These are phyloP conservation scores for Pseudanteris insignis DNA, from an alignment of 2,888 invertebrate genomes.

Conservation along the genomic window DNA sequence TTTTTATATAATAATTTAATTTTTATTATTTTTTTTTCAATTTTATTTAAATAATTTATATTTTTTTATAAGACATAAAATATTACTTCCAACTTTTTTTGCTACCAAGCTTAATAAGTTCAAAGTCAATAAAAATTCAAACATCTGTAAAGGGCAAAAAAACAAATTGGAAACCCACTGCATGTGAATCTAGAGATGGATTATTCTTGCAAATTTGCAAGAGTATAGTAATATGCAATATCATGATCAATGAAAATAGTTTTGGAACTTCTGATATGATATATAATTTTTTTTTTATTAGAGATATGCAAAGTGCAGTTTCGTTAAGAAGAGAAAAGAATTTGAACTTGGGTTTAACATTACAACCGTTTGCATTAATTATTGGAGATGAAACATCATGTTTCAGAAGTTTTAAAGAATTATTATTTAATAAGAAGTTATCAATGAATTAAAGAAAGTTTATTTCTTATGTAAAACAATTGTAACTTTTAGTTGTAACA, in stretches of 20 bases:
- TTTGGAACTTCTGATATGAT: too few species aligned
- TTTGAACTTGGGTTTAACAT: conserved; percentile 2
- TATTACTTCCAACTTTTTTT: not conserved
- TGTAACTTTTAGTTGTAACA: too few species aligned
- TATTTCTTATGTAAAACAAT: too few species aligned
- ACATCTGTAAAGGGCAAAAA: not conserved
- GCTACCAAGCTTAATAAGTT: not conserved
- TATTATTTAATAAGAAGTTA: too few species aligned
- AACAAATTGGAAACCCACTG: conserved; percentile 6
- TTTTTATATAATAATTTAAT: too few species aligned
- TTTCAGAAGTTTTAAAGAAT: conserved; percentile 1
- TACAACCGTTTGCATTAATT: conserved; percentile 21
- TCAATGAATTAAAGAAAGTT: too few species aligned
- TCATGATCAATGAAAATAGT: too few species aligned
- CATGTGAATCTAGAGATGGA: conserved; percentile 5
- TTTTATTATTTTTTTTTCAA: too few species aligned
- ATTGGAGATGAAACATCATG: conserved; percentile 8
- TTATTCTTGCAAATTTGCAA: not conserved
- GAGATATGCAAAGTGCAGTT: conserved; percentile 5
- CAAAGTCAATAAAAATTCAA: conserved; percentile 3
- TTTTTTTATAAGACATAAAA: conserved; percentile 3
- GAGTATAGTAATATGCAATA: too few species aligned
- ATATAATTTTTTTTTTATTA: too few species aligned
- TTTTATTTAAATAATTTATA: too few species aligned
- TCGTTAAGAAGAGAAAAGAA: conserved; percentile 1